Conservation (phyloP, 2,797 vertebrate species). For the Microctenopoma stevenorrisi region DNA sequence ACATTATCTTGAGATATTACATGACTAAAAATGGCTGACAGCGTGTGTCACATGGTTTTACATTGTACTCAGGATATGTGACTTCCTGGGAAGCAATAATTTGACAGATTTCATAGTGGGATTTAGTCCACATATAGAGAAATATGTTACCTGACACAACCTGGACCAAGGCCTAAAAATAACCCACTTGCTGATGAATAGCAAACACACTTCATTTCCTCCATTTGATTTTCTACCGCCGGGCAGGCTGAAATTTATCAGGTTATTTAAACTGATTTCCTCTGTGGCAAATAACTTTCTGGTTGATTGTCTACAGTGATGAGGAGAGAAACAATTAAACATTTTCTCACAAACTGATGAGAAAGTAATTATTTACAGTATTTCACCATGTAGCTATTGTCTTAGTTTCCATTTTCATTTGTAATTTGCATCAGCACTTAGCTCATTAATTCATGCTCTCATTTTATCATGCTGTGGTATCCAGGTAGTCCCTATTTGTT, state of each 20-base stretch:
- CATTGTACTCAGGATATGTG: slow-evolving; percentile 10
- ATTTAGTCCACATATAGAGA: slow-evolving; percentile 12
- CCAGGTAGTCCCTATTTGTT: neutral
- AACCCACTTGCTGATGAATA: slow-evolving; percentile 67
- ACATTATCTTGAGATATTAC: slow-evolving; percentile 2
- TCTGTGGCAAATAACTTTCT: slow-evolving; percentile 53
- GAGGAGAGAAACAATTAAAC: slow-evolving; percentile 63
- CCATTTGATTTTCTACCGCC: slow-evolving; percentile 65
- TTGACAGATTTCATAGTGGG: slow-evolving; percentile 5
- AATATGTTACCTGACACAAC: slow-evolving; percentile 50
- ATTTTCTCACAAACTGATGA: slow-evolving; percentile 35
- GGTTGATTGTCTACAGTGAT: slow-evolving; percentile 57
- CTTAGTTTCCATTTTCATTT: neutral
- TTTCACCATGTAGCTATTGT: neutral
- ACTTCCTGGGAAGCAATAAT: slow-evolving; percentile 1
- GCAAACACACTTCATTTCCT: slow-evolving; percentile 72
- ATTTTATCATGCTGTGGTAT: slow-evolving; percentile 1
- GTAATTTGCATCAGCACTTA: neutral
- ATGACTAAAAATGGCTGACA: slow-evolving; percentile 13
- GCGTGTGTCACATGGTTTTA: slow-evolving; percentile 5
- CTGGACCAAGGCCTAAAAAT: slow-evolving; percentile 67
- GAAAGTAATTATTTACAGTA: slow-evolving; percentile 32
- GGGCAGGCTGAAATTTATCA: slow-evolving; percentile 60
- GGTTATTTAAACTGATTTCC: slow-evolving; percentile 70
- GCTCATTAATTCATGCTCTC: slow-evolving; percentile 12